phyloP scores from a whole-genome alignment of 1,140 invertebrate genomes.

The Chlorops oryzae region DNA sequence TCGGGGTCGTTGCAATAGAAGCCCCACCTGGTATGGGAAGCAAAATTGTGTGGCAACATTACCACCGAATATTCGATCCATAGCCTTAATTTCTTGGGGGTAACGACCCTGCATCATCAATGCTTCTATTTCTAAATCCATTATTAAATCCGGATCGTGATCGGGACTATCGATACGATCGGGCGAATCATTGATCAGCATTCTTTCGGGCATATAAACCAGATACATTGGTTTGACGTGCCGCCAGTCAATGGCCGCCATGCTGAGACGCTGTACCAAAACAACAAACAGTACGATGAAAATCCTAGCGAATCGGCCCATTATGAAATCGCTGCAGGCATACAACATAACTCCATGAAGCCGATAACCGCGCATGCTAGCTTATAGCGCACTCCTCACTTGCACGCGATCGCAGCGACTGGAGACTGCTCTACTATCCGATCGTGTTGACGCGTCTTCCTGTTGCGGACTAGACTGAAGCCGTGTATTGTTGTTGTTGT shows the following conservation, averaged over 20 bases:
- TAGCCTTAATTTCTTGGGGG: conserved; percentile 5
- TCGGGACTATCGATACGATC: too few relatives aligned
- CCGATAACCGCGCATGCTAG: too few relatives aligned
- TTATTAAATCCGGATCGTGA: conserved; percentile 1
- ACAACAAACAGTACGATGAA: background rate
- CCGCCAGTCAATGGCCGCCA: conserved; percentile 33
- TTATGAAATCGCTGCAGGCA: too few relatives aligned
- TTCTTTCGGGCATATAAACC: conserved; percentile 28
- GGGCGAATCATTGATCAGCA: background rate
- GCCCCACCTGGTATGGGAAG: conserved; percentile 46
- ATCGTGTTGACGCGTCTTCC: too few relatives aligned
- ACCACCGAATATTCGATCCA: conserved; percentile 43
- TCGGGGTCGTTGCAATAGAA: conserved; percentile 39
- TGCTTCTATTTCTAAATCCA: conserved; percentile 5
- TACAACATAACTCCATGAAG: too few relatives aligned
- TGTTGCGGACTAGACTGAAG: too few relatives aligned
- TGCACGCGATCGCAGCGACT: too few relatives aligned
- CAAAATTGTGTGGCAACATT: conserved; percentile 37
- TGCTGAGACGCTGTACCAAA: too few relatives aligned
- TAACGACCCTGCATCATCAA: background rate
- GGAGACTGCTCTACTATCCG: too few relatives aligned
- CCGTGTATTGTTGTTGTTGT: too few relatives aligned
- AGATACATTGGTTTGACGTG: conserved; percentile 45
- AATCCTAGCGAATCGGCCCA: conserved; percentile 1
- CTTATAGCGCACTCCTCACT: too few relatives aligned